phyloP scores from a whole-genome alignment of 2,797 vertebrate species.

The Cryptoprocta ferox region DNA sequence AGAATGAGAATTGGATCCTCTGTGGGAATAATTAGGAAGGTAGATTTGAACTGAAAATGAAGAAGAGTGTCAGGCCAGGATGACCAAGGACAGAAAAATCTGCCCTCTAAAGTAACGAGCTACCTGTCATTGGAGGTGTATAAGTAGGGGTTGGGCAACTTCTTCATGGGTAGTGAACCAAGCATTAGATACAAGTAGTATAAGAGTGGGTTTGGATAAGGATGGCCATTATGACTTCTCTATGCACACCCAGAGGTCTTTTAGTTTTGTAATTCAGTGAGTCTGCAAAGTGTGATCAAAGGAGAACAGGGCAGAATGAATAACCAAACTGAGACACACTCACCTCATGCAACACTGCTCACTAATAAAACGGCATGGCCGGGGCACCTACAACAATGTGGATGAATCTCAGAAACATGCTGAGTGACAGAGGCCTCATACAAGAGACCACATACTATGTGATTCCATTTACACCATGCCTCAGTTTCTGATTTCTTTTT shows the following conservation, averaged over 20 bases:
- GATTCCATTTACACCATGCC: background rate
- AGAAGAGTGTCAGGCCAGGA: background rate
- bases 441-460: background rate
- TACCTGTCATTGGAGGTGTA: background rate
- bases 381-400: too few relatives aligned
- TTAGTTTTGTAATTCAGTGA: background rate
- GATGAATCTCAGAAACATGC: background rate
- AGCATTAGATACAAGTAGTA: too few relatives aligned
- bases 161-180: background rate
- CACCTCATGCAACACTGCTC: background rate
- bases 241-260: background rate
- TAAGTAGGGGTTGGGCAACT: background rate
- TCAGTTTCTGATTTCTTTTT: background rate
- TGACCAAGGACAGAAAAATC: background rate
- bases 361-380: background rate
- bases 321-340: background rate
- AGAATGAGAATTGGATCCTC: background rate
- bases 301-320: background rate
- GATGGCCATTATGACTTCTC: background rate
- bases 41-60: background rate
- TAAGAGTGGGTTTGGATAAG: rapidly evolving
- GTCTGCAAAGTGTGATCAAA: background rate
- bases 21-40: background rate
- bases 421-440: background rate
- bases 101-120: background rate